phyloP scores from a whole-genome alignment of 2,113 vertebrate species.

The Machaerirhynchus nigripectus region DNA sequence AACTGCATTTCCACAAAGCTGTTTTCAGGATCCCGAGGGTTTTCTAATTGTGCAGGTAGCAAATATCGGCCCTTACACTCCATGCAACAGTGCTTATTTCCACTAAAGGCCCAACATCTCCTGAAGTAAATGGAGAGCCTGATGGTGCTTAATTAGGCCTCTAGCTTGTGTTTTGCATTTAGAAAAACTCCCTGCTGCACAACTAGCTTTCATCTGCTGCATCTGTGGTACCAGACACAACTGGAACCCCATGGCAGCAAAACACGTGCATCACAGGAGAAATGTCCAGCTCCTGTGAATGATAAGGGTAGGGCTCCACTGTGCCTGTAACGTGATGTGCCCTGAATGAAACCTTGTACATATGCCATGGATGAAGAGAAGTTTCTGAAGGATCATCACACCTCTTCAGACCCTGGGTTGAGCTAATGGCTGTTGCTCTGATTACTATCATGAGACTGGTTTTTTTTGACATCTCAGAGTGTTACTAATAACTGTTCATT shows the following conservation, averaged over 20 bases:
- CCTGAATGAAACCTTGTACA: neutral
- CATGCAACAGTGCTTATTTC: neutral
- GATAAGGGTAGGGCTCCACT: neutral
- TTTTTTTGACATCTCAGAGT: neutral
- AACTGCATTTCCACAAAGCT: neutral
- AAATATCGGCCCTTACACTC: slow-evolving; percentile 31
- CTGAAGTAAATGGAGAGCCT: neutral
- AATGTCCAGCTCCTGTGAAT: neutral
- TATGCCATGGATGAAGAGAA: neutral
- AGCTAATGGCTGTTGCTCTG: neutral
- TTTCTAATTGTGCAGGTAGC: slow-evolving; percentile 29
- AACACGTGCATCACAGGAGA: rapidly evolving
- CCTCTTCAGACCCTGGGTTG: neutral
- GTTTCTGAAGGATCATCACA: neutral
- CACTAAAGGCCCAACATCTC: neutral
- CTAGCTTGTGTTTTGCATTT: neutral
- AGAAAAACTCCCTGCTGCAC: neutral
- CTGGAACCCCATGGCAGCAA: neutral
- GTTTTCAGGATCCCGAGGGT: neutral
- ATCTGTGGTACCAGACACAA: neutral
- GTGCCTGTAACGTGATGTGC: rapidly evolving
- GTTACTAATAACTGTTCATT: neutral
- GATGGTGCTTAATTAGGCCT: neutral
- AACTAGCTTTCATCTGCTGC: neutral
- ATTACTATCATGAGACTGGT: neutral